Evolutionary conservation across 2,113 vertebrate species (phyloP).

Genomic region (Budorcas taxicolor): DNA sequence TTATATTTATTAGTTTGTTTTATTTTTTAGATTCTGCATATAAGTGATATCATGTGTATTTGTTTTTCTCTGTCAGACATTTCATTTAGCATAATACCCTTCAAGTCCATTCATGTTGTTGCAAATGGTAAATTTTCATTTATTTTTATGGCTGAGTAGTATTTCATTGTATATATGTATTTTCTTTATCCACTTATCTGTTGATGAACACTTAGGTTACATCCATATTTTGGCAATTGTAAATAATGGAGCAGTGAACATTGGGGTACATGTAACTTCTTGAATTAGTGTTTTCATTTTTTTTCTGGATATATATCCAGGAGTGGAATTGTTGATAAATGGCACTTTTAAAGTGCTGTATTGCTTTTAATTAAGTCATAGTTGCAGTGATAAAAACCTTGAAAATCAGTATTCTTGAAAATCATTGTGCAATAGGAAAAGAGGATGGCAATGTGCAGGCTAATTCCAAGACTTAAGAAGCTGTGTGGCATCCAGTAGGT

Average conservation of each 20-base stretch:
- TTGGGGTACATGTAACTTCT: neutral
- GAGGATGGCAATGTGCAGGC: too few species aligned
- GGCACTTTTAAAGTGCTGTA: neutral
- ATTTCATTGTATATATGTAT: neutral
- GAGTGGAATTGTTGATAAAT: neutral
- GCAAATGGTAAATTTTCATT: neutral
- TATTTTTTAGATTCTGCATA: neutral
- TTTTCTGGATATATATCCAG: neutral
- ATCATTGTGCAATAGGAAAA: neutral
- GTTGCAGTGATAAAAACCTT: neutral
- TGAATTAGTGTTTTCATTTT: neutral
- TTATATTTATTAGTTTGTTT: neutral
- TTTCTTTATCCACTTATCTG: neutral
- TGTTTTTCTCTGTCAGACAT: neutral
- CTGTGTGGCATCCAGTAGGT: neutral
- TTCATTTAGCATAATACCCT: neutral
- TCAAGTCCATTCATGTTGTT: neutral
- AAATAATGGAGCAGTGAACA: neutral
- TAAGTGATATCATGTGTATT: neutral
- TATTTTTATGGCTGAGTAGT: neutral
- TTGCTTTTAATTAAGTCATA: neutral
- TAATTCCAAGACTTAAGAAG: neutral
- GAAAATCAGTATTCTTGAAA: neutral
- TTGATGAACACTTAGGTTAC: neutral
- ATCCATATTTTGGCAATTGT: neutral